phyloP scores from a whole-genome alignment of 1,140 invertebrate species.

The Branchinecta lynchi region DNA sequence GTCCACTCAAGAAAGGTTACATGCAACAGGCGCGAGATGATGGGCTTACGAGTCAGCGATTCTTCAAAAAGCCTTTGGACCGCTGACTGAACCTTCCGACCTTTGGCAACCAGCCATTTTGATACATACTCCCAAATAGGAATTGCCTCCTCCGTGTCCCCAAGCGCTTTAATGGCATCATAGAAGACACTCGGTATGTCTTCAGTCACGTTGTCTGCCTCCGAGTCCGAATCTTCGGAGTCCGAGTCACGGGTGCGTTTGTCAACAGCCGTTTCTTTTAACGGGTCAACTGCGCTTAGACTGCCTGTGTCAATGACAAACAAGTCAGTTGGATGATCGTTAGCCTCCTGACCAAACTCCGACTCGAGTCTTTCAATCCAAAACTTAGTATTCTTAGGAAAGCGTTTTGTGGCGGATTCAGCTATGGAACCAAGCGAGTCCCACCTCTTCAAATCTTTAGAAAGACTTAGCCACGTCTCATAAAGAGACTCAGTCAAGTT shows the following conservation, averaged over 20 bases:
- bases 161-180: slow-evolving; percentile 31
- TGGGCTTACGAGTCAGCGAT: slow-evolving; percentile 28
- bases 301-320: slow-evolving; percentile 20
- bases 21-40: slow-evolving; percentile 31
- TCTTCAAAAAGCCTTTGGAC: slow-evolving; percentile 34
- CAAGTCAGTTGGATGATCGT: slow-evolving; percentile 9
- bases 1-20: slow-evolving; percentile 13
- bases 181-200: slow-evolving; percentile 25
- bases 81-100: slow-evolving; percentile 21
- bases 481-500: neutral
- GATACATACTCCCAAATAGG: slow-evolving; percentile 35
- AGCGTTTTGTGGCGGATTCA: neutral
- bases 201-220: slow-evolving; percentile 17
- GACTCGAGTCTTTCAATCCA: slow-evolving; percentile 1
- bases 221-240: slow-evolving; percentile 21
- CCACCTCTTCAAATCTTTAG: neutral
- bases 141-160: slow-evolving; percentile 28
- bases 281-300: slow-evolving; percentile 17
- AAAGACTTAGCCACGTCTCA: neutral
- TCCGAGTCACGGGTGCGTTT: slow-evolving; percentile 5
- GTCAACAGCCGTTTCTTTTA: neutral
- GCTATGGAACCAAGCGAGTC: neutral
- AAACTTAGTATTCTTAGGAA: neutral
- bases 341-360: neutral
- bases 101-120: neutral